Evolutionary conservation across 1,140 invertebrate species (phyloP).

Genomic region (Bombus confusus): DNA sequence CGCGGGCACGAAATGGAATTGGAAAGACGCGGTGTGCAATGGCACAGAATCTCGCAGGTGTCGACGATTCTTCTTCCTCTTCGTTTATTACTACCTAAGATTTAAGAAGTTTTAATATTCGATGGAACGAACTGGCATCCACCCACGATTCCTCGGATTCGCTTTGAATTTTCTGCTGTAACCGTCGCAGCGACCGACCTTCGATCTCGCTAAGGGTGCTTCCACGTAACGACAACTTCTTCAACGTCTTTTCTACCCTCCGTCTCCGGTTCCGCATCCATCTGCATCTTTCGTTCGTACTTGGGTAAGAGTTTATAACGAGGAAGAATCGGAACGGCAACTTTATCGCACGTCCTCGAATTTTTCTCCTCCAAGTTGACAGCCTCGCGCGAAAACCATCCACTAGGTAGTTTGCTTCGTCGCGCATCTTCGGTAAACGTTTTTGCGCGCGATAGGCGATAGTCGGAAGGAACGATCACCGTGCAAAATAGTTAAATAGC

Average conservation of each 20-base stretch:
- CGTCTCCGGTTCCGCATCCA: not conserved
- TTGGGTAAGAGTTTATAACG: constrained; percentile 15
- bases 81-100: constrained; percentile 67
- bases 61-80: constrained; percentile 67
- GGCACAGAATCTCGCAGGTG: constrained; percentile 69
- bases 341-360: constrained; percentile 7
- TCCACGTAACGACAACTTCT: constrained; percentile 36
- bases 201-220: not conserved
- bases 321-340: constrained; percentile 8
- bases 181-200: not conserved
- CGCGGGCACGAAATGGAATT: constrained; percentile 40
- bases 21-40: constrained; percentile 47
- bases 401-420: not conserved
- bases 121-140: constrained; percentile 60
- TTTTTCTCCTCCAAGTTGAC: not conserved
- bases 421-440: too few species aligned
- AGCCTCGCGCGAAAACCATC: too few species aligned
- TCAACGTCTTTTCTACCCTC: constrained; percentile 1
- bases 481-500: constrained; percentile 53
- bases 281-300: too few species aligned
- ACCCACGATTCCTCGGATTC: constrained; percentile 2
- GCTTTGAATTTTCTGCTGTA: constrained; percentile 32
- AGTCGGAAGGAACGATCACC: not conserved
- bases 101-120: constrained; percentile 79
- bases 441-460: too few species aligned